Conservation (phyloP, 2,797 vertebrate genomes). For the Rhincodon typus region DNA sequence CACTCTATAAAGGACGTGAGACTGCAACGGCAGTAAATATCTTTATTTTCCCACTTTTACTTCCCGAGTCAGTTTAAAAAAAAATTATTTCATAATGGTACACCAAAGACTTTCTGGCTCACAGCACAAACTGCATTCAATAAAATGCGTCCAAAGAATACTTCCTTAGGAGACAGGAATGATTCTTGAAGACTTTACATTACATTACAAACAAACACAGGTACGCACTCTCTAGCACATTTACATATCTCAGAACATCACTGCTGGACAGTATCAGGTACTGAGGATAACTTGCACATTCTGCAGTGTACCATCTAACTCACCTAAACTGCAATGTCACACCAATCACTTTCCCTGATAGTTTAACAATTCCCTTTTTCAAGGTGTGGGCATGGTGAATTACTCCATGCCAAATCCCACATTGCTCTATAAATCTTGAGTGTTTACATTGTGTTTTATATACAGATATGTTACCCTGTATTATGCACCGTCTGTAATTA, state of each 20-base stretch:
- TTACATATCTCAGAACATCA: too few species aligned
- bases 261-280: background rate
- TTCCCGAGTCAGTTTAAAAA: background rate
- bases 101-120: background rate
- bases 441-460: background rate
- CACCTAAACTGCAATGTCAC: background rate
- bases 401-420: background rate
- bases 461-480: background rate
- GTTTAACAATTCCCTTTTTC: background rate
- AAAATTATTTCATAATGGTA: background rate
- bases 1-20: background rate
- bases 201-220: background rate
- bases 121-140: background rate
- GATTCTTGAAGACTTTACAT: too few species aligned
- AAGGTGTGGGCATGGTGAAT: background rate
- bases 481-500: background rate
- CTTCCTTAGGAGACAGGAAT: background rate
- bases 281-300: background rate
- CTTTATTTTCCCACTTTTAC: background rate
- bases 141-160: background rate
- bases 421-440: background rate
- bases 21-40: background rate
- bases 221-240: background rate
- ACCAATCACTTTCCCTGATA: background rate
- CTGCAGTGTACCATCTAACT: background rate